These are phyloP conservation scores for Porites lobata DNA, from an alignment of 92 coral and sea anemone genomes.

Conservation along the genomic window DNA sequence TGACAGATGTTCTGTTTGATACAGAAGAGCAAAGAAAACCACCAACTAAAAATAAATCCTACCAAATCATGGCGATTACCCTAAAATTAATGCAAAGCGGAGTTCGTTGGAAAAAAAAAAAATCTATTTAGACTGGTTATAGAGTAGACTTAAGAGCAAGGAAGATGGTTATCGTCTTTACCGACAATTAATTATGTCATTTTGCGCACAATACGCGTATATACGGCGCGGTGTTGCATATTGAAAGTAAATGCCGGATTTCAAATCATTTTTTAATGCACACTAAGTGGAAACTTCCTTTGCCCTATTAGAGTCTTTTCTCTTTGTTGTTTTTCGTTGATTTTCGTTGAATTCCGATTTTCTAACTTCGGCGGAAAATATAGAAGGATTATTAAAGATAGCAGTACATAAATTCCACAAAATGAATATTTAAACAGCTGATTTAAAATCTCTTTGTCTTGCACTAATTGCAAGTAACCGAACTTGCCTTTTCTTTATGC, in stretches of 20 bases:
- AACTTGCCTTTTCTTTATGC: constrained; percentile 5
- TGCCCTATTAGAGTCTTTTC: too few species aligned
- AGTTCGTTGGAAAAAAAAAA: too few species aligned
- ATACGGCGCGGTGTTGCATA: neutral
- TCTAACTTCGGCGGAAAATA: neutral
- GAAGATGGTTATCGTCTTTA: too few species aligned
- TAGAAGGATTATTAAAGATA: neutral
- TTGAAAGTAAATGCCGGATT: neutral
- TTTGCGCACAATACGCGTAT: too few species aligned
- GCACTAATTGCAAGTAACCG: constrained; percentile 6
- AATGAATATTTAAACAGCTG: neutral
- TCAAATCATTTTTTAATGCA: neutral
- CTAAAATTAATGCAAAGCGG: too few species aligned
- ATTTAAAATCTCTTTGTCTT: neutral
- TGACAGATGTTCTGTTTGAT: neutral
- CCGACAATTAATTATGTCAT: too few species aligned
- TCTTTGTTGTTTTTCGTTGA: too few species aligned
- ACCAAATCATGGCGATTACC: too few species aligned
- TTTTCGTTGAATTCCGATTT: too few species aligned
- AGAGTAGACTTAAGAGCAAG: too few species aligned
- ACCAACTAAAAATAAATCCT: neutral
- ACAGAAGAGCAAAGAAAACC: neutral
- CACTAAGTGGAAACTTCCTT: neutral
- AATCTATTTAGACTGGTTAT: too few species aligned
- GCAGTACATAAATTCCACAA: neutral